Evolutionary conservation across 2,113 vertebrate genomes (phyloP).

Genomic region (Calidris pygmaea): DNA sequence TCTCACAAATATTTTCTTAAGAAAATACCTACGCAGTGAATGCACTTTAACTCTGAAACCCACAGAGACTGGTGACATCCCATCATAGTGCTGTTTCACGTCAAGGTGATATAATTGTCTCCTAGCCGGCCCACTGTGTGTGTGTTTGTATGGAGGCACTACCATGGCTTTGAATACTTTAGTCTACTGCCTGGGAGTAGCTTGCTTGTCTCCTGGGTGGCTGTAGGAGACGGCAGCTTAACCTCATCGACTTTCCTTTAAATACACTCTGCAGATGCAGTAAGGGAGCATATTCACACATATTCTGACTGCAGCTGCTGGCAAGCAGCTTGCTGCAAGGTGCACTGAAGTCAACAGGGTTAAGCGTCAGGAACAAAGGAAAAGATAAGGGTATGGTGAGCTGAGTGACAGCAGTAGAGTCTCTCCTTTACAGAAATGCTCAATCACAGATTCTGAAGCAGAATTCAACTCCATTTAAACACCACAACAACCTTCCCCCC

Average conservation of each 20-base stretch:
- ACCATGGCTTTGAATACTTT: background rate
- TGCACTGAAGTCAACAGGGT: background rate
- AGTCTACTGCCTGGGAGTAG: background rate
- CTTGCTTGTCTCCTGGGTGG: background rate
- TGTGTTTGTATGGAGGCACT: background rate
- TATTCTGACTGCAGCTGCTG: background rate
- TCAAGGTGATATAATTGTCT: background rate
- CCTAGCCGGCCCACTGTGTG: background rate
- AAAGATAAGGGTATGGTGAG: background rate
- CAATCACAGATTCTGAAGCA: background rate
- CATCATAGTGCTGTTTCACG: background rate
- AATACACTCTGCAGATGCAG: background rate
- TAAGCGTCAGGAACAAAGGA: background rate
- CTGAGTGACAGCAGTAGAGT: background rate
- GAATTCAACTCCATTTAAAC: background rate
- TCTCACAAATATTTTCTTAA: background rate
- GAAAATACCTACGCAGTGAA: background rate
- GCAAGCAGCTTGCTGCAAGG: background rate
- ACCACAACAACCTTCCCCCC: background rate
- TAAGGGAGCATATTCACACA: background rate
- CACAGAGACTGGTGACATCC: background rate
- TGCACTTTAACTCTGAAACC: background rate
- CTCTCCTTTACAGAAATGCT: background rate
- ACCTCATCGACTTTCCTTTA: background rate
- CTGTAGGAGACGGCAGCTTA: background rate